These are phyloP conservation scores for Acridotheres tristis DNA, from an alignment of 2,797 vertebrate genomes.

Conservation along the genomic window DNA sequence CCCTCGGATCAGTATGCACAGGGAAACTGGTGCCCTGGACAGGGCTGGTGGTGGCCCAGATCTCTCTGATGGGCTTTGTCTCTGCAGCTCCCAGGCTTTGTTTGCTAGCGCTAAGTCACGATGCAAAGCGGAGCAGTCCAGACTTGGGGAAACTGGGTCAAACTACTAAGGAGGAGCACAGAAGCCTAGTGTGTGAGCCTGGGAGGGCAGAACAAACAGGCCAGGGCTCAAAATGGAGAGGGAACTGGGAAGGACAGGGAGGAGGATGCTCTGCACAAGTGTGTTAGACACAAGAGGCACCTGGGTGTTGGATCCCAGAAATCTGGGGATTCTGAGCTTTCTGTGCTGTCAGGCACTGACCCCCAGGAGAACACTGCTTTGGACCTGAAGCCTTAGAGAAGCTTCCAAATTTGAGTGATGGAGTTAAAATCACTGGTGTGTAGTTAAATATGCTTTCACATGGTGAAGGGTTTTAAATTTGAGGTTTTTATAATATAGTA, in stretches of 20 bases:
- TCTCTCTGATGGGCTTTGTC: background rate
- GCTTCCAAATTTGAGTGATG: no score
- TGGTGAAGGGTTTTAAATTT: no score
- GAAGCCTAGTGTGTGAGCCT: constrained; percentile 8
- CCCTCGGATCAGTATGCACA: background rate
- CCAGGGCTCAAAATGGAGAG: background rate
- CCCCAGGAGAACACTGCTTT: no score
- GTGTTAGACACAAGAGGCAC: background rate
- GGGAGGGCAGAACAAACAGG: background rate
- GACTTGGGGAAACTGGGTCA: constrained; percentile 28
- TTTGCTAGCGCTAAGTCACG: background rate
- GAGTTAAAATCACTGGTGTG: no score
- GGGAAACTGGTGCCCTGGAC: background rate
- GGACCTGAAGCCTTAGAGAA: no score
- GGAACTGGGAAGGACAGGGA: background rate
- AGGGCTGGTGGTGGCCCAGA: background rate
- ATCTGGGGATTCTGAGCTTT: no score
- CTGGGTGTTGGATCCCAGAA: background rate
- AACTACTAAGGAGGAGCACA: background rate
- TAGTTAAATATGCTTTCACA: no score
- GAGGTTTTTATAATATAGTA: no score
- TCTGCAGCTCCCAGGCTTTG: background rate
- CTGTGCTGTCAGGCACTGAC: no score
- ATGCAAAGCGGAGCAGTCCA: background rate
- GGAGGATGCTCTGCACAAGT: background rate